Evolutionary conservation across 2,888 invertebrate genomes (phyloP).

Genomic region (Acanthosepion esculentum): DNA sequence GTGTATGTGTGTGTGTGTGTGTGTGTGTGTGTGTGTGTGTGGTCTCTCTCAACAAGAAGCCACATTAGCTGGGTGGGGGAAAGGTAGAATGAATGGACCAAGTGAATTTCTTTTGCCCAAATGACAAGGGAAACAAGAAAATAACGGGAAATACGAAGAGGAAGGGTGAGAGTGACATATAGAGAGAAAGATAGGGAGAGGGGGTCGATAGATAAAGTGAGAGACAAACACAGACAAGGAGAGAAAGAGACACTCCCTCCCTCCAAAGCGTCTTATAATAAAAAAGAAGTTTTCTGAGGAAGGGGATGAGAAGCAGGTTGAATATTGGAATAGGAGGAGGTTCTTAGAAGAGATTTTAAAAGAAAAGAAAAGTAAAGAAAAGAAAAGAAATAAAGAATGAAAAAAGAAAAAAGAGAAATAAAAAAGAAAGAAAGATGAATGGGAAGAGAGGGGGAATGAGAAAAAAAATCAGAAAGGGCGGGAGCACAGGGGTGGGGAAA

Average conservation of each 20-base stretch:
- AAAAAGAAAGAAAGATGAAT: neutral
- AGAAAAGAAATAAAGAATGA: neutral
- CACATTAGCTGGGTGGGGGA: neutral
- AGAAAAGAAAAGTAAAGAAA: neutral
- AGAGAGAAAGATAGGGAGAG: neutral
- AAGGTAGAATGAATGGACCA: neutral
- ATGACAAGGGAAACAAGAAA: neutral
- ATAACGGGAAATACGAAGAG: neutral
- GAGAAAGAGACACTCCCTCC: neutral
- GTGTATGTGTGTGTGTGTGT: neutral
- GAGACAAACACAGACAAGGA: neutral
- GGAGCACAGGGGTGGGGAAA: neutral
- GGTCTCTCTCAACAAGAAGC: neutral
- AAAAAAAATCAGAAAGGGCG: neutral
- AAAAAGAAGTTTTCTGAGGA: too few relatives aligned
- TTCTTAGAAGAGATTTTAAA: neutral
- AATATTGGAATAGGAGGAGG: neutral
- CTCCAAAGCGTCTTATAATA: too few relatives aligned
- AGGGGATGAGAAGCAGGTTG: neutral
- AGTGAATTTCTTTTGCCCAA: neutral
- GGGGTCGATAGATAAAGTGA: neutral
- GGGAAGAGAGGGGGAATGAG: neutral
- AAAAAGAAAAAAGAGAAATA: neutral
- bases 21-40: neutral
- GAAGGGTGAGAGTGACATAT: neutral